Conservation (phyloP, 2,888 invertebrate genomes). For the Oligia fasciuncula region DNA sequence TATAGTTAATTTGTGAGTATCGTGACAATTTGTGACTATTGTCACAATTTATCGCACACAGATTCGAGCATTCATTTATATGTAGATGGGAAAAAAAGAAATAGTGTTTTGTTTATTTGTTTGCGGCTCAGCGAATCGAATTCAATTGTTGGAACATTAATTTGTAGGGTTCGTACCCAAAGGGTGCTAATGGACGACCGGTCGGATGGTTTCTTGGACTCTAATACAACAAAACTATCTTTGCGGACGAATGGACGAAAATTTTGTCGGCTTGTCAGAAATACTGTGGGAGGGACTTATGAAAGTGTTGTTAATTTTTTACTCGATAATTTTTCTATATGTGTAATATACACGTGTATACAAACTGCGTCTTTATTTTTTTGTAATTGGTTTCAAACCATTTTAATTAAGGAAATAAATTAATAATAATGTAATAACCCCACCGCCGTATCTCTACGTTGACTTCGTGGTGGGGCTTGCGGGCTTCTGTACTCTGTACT, state of each 20-base stretch:
- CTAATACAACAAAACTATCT: not conserved
- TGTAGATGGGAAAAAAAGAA: conserved; percentile 46
- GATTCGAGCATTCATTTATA: conserved; percentile 43
- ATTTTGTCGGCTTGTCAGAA: not conserved
- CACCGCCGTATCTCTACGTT: too few relatives aligned
- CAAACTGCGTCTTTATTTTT: too few relatives aligned
- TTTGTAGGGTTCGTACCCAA: not conserved
- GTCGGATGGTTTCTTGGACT: not conserved
- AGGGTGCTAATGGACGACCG: not conserved
- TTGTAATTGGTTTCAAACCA: too few relatives aligned
- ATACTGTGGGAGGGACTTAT: not conserved
- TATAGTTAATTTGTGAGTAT: conserved; percentile 56
- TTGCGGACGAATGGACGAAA: not conserved
- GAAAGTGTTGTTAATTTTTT: not conserved
- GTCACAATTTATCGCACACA: conserved; percentile 46
- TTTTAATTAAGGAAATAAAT: too few relatives aligned
- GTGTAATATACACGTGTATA: too few relatives aligned
- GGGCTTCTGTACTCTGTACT: too few relatives aligned
- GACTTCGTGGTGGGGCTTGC: too few relatives aligned
- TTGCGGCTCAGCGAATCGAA: conserved; percentile 19
- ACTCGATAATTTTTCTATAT: too few relatives aligned
- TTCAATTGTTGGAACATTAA: not conserved
- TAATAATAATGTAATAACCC: too few relatives aligned
- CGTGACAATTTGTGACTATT: conserved; percentile 45
- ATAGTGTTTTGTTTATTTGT: conserved; percentile 42